Conservation (phyloP, 2,113 vertebrate species). For the Murina feae region DNA sequence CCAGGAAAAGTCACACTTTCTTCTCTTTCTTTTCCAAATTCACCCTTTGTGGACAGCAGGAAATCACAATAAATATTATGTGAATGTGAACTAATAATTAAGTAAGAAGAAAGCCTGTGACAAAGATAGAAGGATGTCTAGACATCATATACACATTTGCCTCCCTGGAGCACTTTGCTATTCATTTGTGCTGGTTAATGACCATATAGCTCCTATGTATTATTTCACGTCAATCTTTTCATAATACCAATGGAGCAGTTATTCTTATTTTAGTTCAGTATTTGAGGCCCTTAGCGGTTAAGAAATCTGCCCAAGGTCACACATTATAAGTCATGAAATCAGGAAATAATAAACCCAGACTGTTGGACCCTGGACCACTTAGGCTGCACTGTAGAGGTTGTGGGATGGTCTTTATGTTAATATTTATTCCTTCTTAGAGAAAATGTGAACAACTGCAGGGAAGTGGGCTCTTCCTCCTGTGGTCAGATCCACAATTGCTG, state of each 20-base stretch:
- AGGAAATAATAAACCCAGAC: neutral
- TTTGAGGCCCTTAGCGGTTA: neutral
- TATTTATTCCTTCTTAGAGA: neutral
- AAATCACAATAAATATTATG: neutral
- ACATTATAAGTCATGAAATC: neutral
- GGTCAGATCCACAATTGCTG: neutral
- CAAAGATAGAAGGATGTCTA: neutral
- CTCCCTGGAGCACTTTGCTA: neutral
- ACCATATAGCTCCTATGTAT: neutral
- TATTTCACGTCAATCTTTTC: constrained; percentile 15
- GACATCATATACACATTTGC: neutral
- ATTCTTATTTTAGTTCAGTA: neutral
- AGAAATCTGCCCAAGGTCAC: neutral
- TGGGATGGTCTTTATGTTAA: neutral
- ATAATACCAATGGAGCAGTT: neutral
- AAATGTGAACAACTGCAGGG: neutral
- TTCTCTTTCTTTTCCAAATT: neutral
- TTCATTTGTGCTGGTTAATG: neutral
- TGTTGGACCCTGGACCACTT: neutral
- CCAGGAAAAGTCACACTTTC: neutral
- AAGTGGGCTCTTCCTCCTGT: neutral
- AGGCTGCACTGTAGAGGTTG: neutral
- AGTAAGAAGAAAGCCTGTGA: neutral
- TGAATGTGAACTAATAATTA: constrained; percentile 11
- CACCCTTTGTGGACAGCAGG: neutral